Base-by-base conservation (phyloP, 53 echinoderm and acorn worm genomes). In the Glandiceps talaboti region DNA sequence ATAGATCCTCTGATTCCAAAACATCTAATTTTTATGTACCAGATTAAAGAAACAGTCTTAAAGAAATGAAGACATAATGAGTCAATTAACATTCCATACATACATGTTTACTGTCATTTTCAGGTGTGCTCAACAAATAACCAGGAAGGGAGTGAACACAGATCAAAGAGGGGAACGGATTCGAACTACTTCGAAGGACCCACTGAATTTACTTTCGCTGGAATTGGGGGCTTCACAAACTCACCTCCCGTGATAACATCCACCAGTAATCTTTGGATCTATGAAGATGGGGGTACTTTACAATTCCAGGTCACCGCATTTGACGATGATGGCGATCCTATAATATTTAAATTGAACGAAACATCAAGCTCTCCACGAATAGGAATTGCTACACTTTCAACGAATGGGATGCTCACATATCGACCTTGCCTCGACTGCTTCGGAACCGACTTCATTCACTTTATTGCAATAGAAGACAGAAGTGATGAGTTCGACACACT, bases 381-480 rank as follows among this genome's bases (percentile, higher is more conserved):
- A 28, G 88, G 84, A 31, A 81, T 32, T 14, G 88, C 79, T 20
- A 45, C 10, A 1, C 73, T 85, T 29, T 77, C 81, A 1, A 27
- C 29, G 33, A 77, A 75, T 73, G 88, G 88, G 1, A 1, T 33
- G 1, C 78, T 88, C 30, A 85, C 76, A 28, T 88, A 73, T 27
- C 81, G 33, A 78, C 88, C 88, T 14, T 88, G 88, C 33, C 27
- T 33, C 14, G 88, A 88, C 32, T 88, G 88, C 30, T 33, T 77
- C 72, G 88, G 88, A 30, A 32, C 25, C 0, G 79, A 80, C 74
- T 32, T 14, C 77, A 14, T 88, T 0, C 79, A 84, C 74, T 28
- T 85, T 25, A 81, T 64, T 28, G 79, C 20, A 6, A 45, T 20
- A 20, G 64, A 45, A 45, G 75, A 83, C 30, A 77, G 31, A 0